A percentile compares a stretch with the other conserved stretches of the same genome.
Conservation (phyloP, 2,888 invertebrate species). For the Pharmacophagus antenor region DNA sequence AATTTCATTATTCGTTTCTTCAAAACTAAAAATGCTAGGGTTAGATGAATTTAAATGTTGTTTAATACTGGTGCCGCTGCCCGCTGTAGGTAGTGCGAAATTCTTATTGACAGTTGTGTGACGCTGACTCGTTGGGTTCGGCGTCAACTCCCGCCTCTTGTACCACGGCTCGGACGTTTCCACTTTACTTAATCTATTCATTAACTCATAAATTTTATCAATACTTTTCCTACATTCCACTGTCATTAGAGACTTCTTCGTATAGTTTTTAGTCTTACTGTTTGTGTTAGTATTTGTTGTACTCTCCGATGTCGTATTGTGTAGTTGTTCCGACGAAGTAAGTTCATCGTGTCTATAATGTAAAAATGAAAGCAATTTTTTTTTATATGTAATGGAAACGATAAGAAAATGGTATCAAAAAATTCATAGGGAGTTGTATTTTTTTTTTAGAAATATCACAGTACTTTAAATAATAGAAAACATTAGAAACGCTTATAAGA, state of each 20-base stretch:
- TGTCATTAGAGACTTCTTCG: conserved; percentile 42
- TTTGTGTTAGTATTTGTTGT: conserved; percentile 38
- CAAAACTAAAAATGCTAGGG: conserved; percentile 53
- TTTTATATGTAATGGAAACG: background rate
- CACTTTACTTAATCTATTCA: conserved; percentile 51
- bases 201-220: conserved; percentile 64
- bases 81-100: conserved; percentile 48
- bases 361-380: no score
- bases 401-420: background rate
- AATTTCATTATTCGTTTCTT: conserved; percentile 39
- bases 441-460: no score
- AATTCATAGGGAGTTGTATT: no score
- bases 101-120: conserved; percentile 20
- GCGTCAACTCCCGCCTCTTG: background rate
- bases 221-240: conserved; percentile 65
- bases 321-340: background rate
- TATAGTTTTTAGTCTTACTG: conserved; percentile 32
- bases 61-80: conserved; percentile 63
- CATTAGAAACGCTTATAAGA: no score
- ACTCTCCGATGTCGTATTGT: conserved; percentile 6
- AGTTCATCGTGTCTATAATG: conserved; percentile 11
- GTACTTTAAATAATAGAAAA: no score
- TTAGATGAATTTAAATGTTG: conserved; percentile 52
- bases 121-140: background rate
- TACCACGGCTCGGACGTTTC: conserved; percentile 37